Evolutionary conservation across 35 echinoderm and acorn worm genomes (phyloP).

Genomic region (Heliocidaris erythrogramma): DNA sequence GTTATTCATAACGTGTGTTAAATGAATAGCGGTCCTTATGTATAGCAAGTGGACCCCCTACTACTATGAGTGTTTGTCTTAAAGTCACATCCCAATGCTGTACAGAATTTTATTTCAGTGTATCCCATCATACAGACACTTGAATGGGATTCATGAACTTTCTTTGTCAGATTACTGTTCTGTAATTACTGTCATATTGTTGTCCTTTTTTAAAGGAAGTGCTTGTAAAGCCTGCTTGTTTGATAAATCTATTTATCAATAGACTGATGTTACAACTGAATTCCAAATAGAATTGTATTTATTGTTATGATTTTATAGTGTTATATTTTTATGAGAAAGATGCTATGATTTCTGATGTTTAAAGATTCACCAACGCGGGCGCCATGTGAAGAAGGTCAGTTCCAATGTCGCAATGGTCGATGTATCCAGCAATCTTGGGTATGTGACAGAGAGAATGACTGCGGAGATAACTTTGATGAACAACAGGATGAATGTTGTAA

Average conservation of each 20-base stretch:
- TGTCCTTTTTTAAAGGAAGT: slow-evolving; percentile 18
- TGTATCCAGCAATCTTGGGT: slow-evolving; percentile 62
- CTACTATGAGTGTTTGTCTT: background rate
- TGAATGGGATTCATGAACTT: background rate
- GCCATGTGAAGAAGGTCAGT: slow-evolving; percentile 46
- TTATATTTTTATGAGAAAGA: background rate
- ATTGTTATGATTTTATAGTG: background rate
- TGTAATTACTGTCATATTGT: background rate
- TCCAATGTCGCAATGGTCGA: slow-evolving; percentile 67
- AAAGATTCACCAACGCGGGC: slow-evolving; percentile 1
- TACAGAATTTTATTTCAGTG: background rate
- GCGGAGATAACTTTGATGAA: slow-evolving; percentile 82
- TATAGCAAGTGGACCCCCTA: background rate
- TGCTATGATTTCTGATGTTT: background rate
- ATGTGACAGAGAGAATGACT: slow-evolving; percentile 83
- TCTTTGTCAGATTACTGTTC: background rate
- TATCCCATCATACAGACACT: background rate
- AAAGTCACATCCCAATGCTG: background rate
- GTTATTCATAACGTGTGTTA: too few relatives aligned
- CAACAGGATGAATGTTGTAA: slow-evolving; percentile 60
- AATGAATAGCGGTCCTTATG: too few relatives aligned
- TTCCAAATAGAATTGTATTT: background rate
- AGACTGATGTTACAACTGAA: too few relatives aligned
- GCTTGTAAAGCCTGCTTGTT: too few relatives aligned
- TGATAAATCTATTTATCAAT: too few relatives aligned